Base-by-base conservation (phyloP, 1,140 invertebrate genomes). In the Lordiphosa collinella region DNA sequence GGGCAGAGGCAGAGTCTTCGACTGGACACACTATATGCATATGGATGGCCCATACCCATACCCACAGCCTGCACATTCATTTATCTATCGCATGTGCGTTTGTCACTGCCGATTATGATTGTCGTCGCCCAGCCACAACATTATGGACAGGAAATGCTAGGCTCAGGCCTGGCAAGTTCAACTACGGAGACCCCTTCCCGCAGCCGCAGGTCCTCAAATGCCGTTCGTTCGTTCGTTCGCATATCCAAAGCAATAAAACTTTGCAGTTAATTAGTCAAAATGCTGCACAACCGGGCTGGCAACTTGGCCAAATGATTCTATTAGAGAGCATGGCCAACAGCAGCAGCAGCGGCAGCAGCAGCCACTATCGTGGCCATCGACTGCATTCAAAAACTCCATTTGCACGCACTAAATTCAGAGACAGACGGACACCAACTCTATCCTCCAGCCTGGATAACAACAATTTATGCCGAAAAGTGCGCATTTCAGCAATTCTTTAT, bases 181-280 rank as follows among this genome's bases (percentile, higher is more conserved):
- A 54, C 68, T 51, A 29, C 8, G 6, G 25, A 29, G 25, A 29
- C 25, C 25, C 25, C 25, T 29, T 29, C 11, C 40, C 51, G 67
- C 40, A 47, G 67, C 52, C 35, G 60, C 52, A 51, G 34, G 47
- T 44, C 41, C 41, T 44, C 41, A 44, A 44, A 22, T 44, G 41
- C 41, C 22, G 32, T 47, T 59, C 38, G 46, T 53, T 51, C 16
- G 3, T 18, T 18, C 18, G 14, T 25, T 34, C 35, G 16, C 49
- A 37, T 51, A 18, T 40, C 36, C 22, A 38, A 14, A 31, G 49
- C 60, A 80, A 70, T 82, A 75, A 82, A 79, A 82, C 71, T 82
- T 75, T 75, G 75, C 71, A 82, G 75, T 79, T 79, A 82, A 79
- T 79, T 79, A 79, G 71, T 82, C 76, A 82, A 79, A 82, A 79